Evolutionary conservation across 2,113 vertebrate genomes (phyloP).

Genomic region (Hyla sarda): DNA sequence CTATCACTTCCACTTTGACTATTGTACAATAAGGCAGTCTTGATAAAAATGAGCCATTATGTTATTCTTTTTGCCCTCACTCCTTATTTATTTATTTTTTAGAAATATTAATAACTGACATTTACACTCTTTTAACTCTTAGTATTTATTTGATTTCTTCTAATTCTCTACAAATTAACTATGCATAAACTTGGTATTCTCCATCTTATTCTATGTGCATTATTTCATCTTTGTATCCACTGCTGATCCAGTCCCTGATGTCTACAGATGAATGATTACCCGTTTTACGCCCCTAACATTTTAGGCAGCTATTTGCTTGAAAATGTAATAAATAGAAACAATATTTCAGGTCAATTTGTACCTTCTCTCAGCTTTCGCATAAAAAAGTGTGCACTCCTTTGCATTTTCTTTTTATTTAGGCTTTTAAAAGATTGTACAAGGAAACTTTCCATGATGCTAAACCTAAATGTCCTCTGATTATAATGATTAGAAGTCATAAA

Average conservation of each 20-base stretch:
- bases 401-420: constrained; percentile 16
- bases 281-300: neutral
- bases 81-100: too few species aligned
- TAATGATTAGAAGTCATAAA: constrained; percentile 14
- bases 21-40: too few species aligned
- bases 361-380: neutral
- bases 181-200: too few species aligned
- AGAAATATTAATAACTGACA: too few species aligned
- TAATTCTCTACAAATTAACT: too few species aligned
- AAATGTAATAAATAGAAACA: constrained; percentile 15
- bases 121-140: too few species aligned
- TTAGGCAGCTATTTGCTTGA: neutral
- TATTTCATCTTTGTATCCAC: neutral
- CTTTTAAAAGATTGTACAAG: constrained; percentile 24
- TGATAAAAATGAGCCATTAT: too few species aligned
- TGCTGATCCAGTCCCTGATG: neutral
- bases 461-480: constrained; percentile 25
- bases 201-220: too few species aligned
- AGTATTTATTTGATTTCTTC: too few species aligned
- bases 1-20: too few species aligned
- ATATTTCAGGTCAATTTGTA: constrained; percentile 23
- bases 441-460: neutral
- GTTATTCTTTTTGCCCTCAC: too few species aligned
- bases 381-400: neutral
- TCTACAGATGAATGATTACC: neutral